Base-by-base conservation (phyloP, 2,888 invertebrate genomes). In the Epistrophella euchroma region DNA sequence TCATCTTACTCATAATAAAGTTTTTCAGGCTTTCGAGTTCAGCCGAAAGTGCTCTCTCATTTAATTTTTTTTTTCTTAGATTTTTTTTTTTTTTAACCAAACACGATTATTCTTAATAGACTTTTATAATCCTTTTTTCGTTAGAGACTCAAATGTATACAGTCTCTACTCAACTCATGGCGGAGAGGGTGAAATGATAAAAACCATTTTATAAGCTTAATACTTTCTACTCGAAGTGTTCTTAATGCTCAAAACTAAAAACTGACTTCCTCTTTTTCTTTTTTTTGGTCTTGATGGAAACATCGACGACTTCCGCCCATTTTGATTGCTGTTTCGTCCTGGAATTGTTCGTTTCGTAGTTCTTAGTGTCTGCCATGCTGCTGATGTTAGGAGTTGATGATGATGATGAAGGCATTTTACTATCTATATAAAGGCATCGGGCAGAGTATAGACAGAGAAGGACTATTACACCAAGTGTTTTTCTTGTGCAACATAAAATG, bases 261-360 rank as follows among this genome's bases (percentile, higher is more conserved):
- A 81, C 77, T 74, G 80, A 81, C 81, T 86, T 86, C 73, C 73
- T 15, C 19, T 35, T 73, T 62, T 70, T 85, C n/a, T 81, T 77
- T 74, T 85, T 81, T 74, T 86, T 5, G 72, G 76, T 81, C 72
- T 81, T 76, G n/a, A n/a, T n/a, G 72, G 72, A 47, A 81, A 80
- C 85, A 85, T 85, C 80, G 85, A 85, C 76, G 85, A 85, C 85
- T 85, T 85, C 85, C 85, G 80, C 80, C 80, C 85, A 85, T 85
- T 85, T 85, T 85, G 76, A 86, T 81, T 86, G 81, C 85, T 81
- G 73, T 74, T 64, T 74, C 77, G 77, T 81, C 73, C 72, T 81
- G 55, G 77, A 71, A 86, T 81, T 86, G 81, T 77, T 81, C 85
- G 70, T 77, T 47, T 64, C 28, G 45, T 43, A 47, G 66, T 66